Evolutionary conservation across 2,797 vertebrate species (phyloP), one percentile per base, ranked within the genome.

Genomic region (Cynopterus sphinx): DNA sequence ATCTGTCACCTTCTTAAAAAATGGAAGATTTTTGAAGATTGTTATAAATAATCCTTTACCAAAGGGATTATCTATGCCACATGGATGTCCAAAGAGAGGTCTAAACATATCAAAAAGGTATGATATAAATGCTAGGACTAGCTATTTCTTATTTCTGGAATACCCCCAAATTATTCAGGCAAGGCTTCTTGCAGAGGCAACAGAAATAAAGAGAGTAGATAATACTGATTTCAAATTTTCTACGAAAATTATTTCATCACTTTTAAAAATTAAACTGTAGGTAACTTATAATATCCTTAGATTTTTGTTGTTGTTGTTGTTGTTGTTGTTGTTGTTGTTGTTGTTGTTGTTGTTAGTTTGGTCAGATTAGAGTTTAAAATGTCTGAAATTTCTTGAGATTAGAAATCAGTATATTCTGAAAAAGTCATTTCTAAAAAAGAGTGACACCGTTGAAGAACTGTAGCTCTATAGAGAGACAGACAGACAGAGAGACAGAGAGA

Each of bases 201-300:
- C 3, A 82, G 41, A 70, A 94, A 81, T 41, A 2, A 90, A 15
- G 2, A 83, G 1, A 33, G 36, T 36, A 5, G 28, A 61, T 59
- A 87, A 88, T 46, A 77, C 26, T 57, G 55, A 79, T 36, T 77
- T 6, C 61, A 74, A 65, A 57, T 82, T 78, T 77, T 90, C 61
- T 55, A 41, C 43, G 46, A 82, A 78, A 90, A 75, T 57, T 31
- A 73, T 77, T 78, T 77, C 10, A 78, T 78, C 21, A 63, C 6
- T 49, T 95, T 95, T 36, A 61, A 95, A 91, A 83, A 59, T 87
- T 36, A 90, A 90, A 59, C 36, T 81, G 31, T n/a, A 87, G 24
- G 61, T 81, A 90, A 77, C 51, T 83, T 82, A 74, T 41, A 77
- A 90, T 31, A 61, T n/a, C 4, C 4, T 87, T 67, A 65, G 24